Conservation (phyloP, 2,888 invertebrate genomes). For the Cantharis rufa region DNA sequence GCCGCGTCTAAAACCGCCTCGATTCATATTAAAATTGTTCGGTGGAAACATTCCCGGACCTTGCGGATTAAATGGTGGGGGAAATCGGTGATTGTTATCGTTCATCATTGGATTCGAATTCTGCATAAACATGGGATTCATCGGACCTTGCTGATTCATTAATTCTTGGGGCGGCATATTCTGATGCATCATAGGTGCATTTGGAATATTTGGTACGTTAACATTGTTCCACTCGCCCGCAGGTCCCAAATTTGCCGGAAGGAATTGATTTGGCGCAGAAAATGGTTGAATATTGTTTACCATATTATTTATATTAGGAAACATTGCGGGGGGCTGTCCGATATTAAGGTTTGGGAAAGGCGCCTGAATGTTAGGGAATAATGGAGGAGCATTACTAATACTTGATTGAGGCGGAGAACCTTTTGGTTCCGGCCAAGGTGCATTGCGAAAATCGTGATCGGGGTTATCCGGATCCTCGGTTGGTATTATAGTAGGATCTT, state of each 20-base stretch:
- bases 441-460: constrained; percentile 76
- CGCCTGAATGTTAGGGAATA: constrained; percentile 46
- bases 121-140: constrained; percentile 54
- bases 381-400: constrained; percentile 47
- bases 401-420: constrained; percentile 60
- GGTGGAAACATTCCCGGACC: constrained; percentile 52
- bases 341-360: constrained; percentile 23
- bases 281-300: constrained; percentile 36
- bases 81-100: constrained; percentile 50
- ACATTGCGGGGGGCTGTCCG: constrained; percentile 38
- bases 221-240: constrained; percentile 56
- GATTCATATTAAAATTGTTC: constrained; percentile 53
- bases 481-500: constrained; percentile 83
- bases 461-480: constrained; percentile 87
- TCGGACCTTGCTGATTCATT: constrained; percentile 49
- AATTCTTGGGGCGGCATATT: constrained; percentile 54
- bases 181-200: constrained; percentile 45
- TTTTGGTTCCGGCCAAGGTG: constrained; percentile 86
- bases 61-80: constrained; percentile 57
- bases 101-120: constrained; percentile 54
- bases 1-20: constrained; percentile 37
- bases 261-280: constrained; percentile 52
- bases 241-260: constrained; percentile 36
- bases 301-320: constrained; percentile 47
- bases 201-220: constrained; percentile 42